Evolutionary conservation across 2,888 invertebrate genomes (phyloP), one percentile per base, ranked within the genome.

Genomic region (Brachyptera putata): DNA sequence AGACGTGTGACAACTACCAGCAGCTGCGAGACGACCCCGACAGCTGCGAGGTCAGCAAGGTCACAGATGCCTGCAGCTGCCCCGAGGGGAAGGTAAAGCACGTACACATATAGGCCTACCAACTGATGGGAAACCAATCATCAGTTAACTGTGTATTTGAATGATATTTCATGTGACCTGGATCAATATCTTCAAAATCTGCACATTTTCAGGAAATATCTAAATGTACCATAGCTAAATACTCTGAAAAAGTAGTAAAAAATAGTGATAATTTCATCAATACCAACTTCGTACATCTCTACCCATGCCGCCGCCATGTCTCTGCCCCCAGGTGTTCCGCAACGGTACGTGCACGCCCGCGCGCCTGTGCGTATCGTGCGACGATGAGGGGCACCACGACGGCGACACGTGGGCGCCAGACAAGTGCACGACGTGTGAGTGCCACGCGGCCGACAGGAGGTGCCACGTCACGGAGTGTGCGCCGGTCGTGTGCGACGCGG

Each of bases 21-120:
- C 73, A 77, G 11, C 71, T 77, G 2, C 66, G 70, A 1, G 72
- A 71, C 3, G 64, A 73, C 49, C 77, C 77, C 16, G 74, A 69
- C 63, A 77, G 71, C 43, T 86, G 86, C 63, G 69, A 72, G 24
- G 72, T 73, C 1, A 61, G 3, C 74, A 72, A 11, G 73, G 75
- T 0, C 46, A 79, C 80, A 0, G 93, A 92, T 69, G 93, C 92
- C 1, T 95, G 95, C 74, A 90, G 87, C 80, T 95, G 95, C 75
- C 87, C 91, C 0, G 75, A 81, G 55, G 87, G 86, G 61, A 81
- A 84, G 74, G 86, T 87, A 4, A 14, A 39, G 7, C 5, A 30
- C 34, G 11, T 5, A n/a, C n/a, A n/a, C n/a, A n/a, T n/a, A n/a
- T n/a, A n/a, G n/a, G n/a, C n/a, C n/a, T n/a, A n/a, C n/a, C n/a